phyloP scores from a whole-genome alignment of 2,888 invertebrate genomes.

The Himalopsyche japonica region DNA sequence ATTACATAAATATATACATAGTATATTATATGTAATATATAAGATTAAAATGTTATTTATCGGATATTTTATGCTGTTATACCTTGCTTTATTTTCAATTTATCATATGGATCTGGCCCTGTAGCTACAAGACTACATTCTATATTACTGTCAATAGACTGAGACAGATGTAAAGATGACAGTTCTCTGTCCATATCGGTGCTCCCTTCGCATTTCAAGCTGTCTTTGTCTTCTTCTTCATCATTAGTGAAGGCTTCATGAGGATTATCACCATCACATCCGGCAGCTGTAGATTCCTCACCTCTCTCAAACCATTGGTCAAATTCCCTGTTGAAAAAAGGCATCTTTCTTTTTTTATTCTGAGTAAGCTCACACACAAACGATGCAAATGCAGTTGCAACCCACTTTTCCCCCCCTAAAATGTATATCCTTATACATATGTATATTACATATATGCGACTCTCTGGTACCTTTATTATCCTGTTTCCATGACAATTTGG shows the following conservation, averaged over 20 bases:
- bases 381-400: too few relatives aligned
- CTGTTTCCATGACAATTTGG: too few relatives aligned
- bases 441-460: too few relatives aligned
- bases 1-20: neutral
- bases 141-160: slow-evolving; percentile 40
- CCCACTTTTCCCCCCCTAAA: too few relatives aligned
- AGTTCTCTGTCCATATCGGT: slow-evolving; percentile 45
- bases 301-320: neutral
- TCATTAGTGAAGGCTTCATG: neutral
- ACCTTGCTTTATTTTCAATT: slow-evolving; percentile 52
- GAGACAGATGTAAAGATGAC: slow-evolving; percentile 45
- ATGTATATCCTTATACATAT: too few relatives aligned
- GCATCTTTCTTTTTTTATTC: too few relatives aligned
- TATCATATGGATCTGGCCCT: slow-evolving; percentile 54
- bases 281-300: neutral
- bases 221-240: slow-evolving; percentile 23
- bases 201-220: slow-evolving; percentile 33
- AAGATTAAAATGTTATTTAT: too few relatives aligned
- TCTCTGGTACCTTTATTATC: too few relatives aligned
- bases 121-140: slow-evolving; percentile 48
- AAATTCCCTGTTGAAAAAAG: neutral
- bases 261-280: slow-evolving; percentile 4
- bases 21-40: neutral
- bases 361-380: too few relatives aligned
- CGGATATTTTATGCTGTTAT: too few relatives aligned